phyloP scores from a whole-genome alignment of 2,113 vertebrate genomes.

The Alces alces region DNA sequence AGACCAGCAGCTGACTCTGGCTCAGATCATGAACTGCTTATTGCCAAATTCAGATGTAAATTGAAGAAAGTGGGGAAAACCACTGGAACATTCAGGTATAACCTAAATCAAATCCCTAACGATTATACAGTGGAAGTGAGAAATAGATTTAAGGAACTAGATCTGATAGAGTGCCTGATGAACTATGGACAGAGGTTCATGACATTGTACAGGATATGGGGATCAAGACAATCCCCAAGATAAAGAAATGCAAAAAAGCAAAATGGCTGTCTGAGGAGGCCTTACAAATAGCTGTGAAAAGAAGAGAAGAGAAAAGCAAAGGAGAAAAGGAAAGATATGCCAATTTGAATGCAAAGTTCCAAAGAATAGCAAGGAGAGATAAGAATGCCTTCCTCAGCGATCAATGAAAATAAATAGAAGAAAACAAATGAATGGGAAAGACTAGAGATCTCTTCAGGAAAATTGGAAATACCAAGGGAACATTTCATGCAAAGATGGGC shows the following conservation, averaged over 20 bases:
- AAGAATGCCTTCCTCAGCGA: neutral
- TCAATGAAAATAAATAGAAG: neutral
- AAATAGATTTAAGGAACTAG: neutral
- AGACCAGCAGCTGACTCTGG: neutral
- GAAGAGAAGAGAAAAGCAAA: neutral
- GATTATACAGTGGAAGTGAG: neutral
- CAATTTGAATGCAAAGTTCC: neutral
- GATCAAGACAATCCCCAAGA: neutral
- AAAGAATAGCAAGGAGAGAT: neutral
- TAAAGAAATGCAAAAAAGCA: neutral
- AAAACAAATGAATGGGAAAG: neutral
- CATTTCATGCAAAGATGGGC: neutral
- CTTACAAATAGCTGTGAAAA: neutral
- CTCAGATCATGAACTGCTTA: neutral
- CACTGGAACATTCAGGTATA: neutral
- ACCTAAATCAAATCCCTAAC: neutral
- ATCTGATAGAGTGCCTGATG: neutral
- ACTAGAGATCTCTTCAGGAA: neutral
- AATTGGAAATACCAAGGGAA: neutral
- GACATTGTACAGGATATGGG: neutral
- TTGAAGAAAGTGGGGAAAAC: neutral
- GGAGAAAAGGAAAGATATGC: neutral
- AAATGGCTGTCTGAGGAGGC: neutral
- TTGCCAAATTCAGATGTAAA: neutral
- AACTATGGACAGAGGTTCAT: neutral